Evolutionary conservation across 2,888 invertebrate genomes (phyloP).

Genomic region (Drosophila melanosoma): DNA sequence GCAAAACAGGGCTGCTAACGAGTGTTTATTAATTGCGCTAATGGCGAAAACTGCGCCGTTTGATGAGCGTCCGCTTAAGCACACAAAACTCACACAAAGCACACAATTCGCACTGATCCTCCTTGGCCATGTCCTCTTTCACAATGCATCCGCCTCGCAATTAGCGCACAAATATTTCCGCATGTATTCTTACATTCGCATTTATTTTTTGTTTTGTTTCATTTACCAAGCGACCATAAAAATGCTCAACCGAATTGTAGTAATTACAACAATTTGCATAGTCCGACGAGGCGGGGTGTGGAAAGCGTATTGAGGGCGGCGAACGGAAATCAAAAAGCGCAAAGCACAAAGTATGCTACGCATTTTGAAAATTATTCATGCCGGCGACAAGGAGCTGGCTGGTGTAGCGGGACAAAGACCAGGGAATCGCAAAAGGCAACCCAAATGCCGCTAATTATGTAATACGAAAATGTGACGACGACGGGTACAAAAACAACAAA

Average conservation of each 20-base stretch:
- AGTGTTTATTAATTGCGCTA: conserved; percentile 80
- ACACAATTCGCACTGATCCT: conserved; percentile 16
- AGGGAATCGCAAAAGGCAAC: conserved; percentile 25
- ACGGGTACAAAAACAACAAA: conserved; percentile 37
- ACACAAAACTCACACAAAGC: conserved; percentile 53
- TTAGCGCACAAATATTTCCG: conserved; percentile 80
- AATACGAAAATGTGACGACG: conserved; percentile 79
- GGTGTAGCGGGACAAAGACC: background rate
- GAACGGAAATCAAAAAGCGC: conserved; percentile 79
- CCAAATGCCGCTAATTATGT: conserved; percentile 76
- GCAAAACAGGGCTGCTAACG: conserved; percentile 59
- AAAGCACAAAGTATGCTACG: conserved; percentile 77
- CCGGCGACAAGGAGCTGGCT: conserved; percentile 29
- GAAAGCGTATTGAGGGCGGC: background rate
- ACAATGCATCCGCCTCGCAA: conserved; percentile 67
- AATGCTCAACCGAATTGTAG: conserved; percentile 81
- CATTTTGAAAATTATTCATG: conserved; percentile 79
- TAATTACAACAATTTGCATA: conserved; percentile 81
- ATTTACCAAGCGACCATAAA: conserved; percentile 69
- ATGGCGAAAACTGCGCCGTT: conserved; percentile 73
- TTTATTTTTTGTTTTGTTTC: conserved; percentile 17
- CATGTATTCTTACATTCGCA: conserved; percentile 52
- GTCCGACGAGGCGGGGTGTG: conserved; percentile 31
- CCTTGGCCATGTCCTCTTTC: conserved; percentile 19
- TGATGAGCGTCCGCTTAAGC: conserved; percentile 71